Evolutionary conservation across 2,888 invertebrate genomes (phyloP).

Genomic region (Ichneumoninae sp.): DNA sequence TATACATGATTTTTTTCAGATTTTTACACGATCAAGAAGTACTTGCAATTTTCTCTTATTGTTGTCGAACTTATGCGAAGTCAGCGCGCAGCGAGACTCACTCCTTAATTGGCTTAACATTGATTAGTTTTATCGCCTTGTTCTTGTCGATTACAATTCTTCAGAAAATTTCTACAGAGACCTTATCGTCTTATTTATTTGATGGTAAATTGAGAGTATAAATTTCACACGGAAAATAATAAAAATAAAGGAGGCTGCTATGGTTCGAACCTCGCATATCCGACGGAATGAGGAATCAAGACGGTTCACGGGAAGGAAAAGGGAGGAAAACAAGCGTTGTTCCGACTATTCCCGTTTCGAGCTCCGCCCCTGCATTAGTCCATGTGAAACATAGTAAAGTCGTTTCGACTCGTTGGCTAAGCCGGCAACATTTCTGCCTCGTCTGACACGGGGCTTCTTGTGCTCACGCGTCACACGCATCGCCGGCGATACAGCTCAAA

Average conservation of each 20-base stretch:
- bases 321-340: constrained; percentile 18
- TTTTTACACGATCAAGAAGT: no score
- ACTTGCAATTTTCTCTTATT: no score
- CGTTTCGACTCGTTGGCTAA: constrained; percentile 47
- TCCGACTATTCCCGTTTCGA: constrained; percentile 38
- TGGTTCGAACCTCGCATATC: neutral
- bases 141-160: no score
- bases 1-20: no score
- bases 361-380: constrained; percentile 42
- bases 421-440: constrained; percentile 28
- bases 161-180: no score
- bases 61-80: no score
- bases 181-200: no score
- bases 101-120: no score
- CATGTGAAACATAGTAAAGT: constrained; percentile 19
- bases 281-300: neutral
- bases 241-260: neutral
- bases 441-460: neutral
- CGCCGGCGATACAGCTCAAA: constrained; percentile 17
- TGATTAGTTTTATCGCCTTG: no score
- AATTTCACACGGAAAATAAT: neutral
- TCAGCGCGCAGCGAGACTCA: no score
- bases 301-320: neutral
- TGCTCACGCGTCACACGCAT: constrained; percentile 37
- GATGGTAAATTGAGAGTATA: neutral